These are phyloP conservation scores for Sceloporus undulatus DNA, from an alignment of 2,113 vertebrate genomes.

Conservation along the genomic window DNA sequence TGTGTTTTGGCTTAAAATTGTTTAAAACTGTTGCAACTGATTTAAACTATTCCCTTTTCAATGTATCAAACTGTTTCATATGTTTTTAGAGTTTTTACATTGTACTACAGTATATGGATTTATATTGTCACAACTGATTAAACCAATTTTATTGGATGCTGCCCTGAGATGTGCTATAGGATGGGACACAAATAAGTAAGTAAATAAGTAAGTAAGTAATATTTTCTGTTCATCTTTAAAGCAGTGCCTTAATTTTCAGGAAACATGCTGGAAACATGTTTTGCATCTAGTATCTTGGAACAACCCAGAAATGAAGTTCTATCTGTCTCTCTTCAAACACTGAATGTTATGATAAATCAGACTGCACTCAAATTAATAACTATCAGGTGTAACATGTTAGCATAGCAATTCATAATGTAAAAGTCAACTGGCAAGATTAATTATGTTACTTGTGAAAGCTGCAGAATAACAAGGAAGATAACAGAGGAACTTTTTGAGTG, in stretches of 20 bases:
- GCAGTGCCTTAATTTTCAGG: neutral
- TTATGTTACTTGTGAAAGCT: constrained; percentile 72
- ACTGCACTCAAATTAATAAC: constrained; percentile 74
- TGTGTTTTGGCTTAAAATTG: too few relatives aligned
- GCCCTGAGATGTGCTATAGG: too few relatives aligned
- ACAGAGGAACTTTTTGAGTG: constrained; percentile 35
- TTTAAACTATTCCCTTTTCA: too few relatives aligned
- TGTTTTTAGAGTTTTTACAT: too few relatives aligned
- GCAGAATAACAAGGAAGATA: constrained; percentile 62
- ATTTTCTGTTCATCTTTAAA: neutral
- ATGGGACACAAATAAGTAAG: too few relatives aligned
- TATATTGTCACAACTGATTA: too few relatives aligned
- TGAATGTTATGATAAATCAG: constrained; percentile 68
- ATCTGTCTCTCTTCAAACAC: constrained; percentile 70
- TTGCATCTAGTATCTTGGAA: constrained; percentile 51
- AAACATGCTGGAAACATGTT: constrained; percentile 14
- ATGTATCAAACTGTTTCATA: too few relatives aligned
- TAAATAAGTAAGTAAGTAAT: constrained; percentile 1
- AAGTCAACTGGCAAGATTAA: constrained; percentile 70
- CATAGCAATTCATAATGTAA: constrained; percentile 73
- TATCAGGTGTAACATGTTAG: constrained; percentile 74
- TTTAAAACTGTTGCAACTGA: too few relatives aligned
- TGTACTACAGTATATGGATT: too few relatives aligned
- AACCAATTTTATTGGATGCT: too few relatives aligned
- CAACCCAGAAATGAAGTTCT: constrained; percentile 66